phyloP scores from a whole-genome alignment of 2,797 vertebrate genomes.

The Labeo calbasu region DNA sequence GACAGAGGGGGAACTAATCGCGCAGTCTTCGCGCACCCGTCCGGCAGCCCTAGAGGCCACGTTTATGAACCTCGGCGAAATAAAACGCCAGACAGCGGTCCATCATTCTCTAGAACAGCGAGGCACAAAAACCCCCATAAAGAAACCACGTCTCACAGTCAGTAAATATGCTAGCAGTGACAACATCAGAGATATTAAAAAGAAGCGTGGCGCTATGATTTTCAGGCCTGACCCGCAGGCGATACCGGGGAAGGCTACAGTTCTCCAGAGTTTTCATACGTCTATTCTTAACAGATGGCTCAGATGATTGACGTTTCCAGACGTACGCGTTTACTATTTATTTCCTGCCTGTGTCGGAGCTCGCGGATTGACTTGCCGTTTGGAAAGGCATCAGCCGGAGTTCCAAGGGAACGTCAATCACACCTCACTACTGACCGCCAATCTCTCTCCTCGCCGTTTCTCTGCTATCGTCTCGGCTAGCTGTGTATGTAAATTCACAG shows the following conservation, averaged over 20 bases:
- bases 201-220: neutral
- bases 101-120: slow-evolving; percentile 8
- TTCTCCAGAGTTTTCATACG: slow-evolving; percentile 39
- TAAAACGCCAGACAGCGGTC: slow-evolving; percentile 30
- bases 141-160: slow-evolving; percentile 11
- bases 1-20: slow-evolving; percentile 42
- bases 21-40: slow-evolving; percentile 34
- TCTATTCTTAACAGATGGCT: slow-evolving; percentile 38
- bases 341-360: slow-evolving; percentile 39
- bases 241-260: neutral
- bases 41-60: slow-evolving; percentile 25
- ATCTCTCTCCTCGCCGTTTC: slow-evolving; percentile 19
- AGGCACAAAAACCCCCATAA: neutral
- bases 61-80: slow-evolving; percentile 39
- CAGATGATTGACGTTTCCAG: slow-evolving; percentile 53
- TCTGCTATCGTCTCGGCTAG: neutral
- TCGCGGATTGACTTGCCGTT: slow-evolving; percentile 46
- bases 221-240: slow-evolving; percentile 12
- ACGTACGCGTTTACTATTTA: slow-evolving; percentile 42
- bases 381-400: slow-evolving; percentile 47
- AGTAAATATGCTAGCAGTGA: slow-evolving; percentile 36
- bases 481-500: slow-evolving; percentile 30
- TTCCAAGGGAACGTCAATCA: slow-evolving; percentile 55
- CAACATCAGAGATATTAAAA: slow-evolving; percentile 17
- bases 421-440: slow-evolving; percentile 33